Evolutionary conservation across 2,888 invertebrate species (phyloP), one percentile per base, ranked within the genome.

Genomic region (Pachydiplax longipennis): DNA sequence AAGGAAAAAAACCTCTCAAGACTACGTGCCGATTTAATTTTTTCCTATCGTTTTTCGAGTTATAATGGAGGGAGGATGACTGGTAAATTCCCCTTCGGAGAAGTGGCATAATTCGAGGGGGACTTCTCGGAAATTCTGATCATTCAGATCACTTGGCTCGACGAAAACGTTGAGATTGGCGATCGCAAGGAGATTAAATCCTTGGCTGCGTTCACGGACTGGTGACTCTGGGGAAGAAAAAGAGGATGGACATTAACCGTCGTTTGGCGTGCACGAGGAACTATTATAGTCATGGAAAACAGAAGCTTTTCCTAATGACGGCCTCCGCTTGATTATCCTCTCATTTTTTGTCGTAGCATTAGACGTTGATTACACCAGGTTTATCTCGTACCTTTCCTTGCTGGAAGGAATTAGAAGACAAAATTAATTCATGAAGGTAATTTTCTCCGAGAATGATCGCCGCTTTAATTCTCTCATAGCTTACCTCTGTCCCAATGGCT

Each of bases 101-200:
- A 65, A 87, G 35, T 87, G 37, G 65, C 37, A 35, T 65, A 87
- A 87, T 87, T 87, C 53, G 37, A 22, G 65, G 40, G 37, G 87
- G 87, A 61, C 12, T 65, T 87, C 87, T 87, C 61, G 61, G 87
- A 87, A 87, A 61, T 61, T 37, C 22, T 40, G 87, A 87, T 40
- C 35, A 87, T 58, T 83, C 58, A 35, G 83, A 83, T 83, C 83
- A 83, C 31, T 83, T 83, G 83, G 83, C 61, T n/a, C 22, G 37
- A n/a, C 87, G 61, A 37, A 61, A 58, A 61, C 25, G 35, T 53
- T n/a, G n/a, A n/a, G 53, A 53, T n/a, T 31, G 31, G n/a, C 8
- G 35, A 31, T 58, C 35, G 31, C 31, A 15, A 15, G 18, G 87
- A 87, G 65, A 65, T 87, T 87, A 37, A 53, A 87, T 61, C 87